These are phyloP conservation scores for Trididemnum nubilum DNA, from an alignment of 23 tunicate genomes.

Conservation along the genomic window DNA sequence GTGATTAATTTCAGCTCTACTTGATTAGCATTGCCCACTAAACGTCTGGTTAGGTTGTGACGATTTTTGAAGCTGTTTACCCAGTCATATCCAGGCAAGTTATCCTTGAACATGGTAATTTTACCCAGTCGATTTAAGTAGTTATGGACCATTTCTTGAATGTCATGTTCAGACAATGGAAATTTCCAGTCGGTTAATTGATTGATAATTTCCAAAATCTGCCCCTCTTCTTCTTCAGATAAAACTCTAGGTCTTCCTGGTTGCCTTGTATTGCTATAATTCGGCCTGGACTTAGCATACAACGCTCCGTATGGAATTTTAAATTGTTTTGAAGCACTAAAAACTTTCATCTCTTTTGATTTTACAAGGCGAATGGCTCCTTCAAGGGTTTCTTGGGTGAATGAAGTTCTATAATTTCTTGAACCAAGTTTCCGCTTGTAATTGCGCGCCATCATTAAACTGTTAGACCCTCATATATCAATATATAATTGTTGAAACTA, in stretches of 20 bases:
- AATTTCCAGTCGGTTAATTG: constrained; percentile 44
- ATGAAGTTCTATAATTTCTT: constrained; percentile 14
- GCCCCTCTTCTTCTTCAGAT: constrained; percentile 14
- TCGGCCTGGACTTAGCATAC: constrained; percentile 8
- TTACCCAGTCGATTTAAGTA: constrained; percentile 14
- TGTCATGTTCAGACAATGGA: constrained; percentile 29
- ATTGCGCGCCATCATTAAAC: constrained; percentile 14
- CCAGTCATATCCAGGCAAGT: constrained; percentile 40
- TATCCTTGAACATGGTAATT: constrained; percentile 19
- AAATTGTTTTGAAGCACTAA: constrained; percentile 4
- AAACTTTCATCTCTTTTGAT: background rate
- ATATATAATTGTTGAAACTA: too few species aligned
- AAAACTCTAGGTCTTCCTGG: constrained; percentile 14
- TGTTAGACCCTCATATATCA: too few species aligned
- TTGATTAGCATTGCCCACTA: constrained; percentile 20
- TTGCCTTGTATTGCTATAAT: background rate
- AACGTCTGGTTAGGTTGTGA: constrained; percentile 22
- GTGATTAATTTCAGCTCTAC: constrained; percentile 22
- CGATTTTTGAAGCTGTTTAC: constrained; percentile 8
- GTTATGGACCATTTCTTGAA: constrained; percentile 9
- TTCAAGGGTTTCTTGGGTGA: constrained; percentile 6
- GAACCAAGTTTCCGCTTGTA: background rate
- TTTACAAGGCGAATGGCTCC: constrained; percentile 13
- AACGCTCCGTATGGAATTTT: constrained; percentile 23
- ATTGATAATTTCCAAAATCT: background rate